phyloP scores from a whole-genome alignment of 1,140 invertebrate genomes.

The Thaumetopoea pityocampa region DNA sequence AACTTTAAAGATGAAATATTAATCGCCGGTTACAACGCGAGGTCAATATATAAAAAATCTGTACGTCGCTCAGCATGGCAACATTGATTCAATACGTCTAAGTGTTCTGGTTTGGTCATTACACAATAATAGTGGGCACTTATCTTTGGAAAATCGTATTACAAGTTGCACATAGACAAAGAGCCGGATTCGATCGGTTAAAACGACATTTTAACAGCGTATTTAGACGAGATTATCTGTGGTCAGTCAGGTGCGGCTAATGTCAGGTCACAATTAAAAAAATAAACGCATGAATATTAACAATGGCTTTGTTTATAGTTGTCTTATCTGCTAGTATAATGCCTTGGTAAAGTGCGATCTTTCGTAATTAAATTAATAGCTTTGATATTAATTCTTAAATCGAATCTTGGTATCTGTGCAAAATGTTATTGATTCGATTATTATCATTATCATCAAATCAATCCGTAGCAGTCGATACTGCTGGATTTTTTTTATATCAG shows the following conservation, averaged over 20 bases:
- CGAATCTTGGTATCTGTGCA: background rate
- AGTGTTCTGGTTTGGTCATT: constrained; percentile 16
- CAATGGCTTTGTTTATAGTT: constrained; percentile 1
- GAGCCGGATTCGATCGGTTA: constrained; percentile 38
- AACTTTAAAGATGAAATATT: background rate
- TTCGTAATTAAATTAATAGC: no score
- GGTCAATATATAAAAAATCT: constrained; percentile 2
- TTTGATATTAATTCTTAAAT: constrained; percentile 20
- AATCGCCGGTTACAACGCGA: background rate
- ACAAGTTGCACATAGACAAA: constrained; percentile 31
- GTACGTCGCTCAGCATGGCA: constrained; percentile 3
- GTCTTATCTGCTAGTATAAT: background rate
- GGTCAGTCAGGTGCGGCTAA: constrained; percentile 11
- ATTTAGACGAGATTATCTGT: constrained; percentile 19
- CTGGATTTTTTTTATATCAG: no score
- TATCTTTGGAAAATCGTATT: constrained; percentile 38
- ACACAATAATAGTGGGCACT: constrained; percentile 27
- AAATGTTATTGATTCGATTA: no score
- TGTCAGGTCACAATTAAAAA: constrained; percentile 7
- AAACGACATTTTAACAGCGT: constrained; percentile 31
- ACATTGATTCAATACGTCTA: constrained; percentile 22
- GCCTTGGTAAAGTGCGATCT: no score
- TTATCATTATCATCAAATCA: no score
- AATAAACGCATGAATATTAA: constrained; percentile 7
- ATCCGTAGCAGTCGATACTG: no score